Conservation (phyloP, 53 echinoderm and acorn worm species). For the Zoroaster sp. region DNA sequence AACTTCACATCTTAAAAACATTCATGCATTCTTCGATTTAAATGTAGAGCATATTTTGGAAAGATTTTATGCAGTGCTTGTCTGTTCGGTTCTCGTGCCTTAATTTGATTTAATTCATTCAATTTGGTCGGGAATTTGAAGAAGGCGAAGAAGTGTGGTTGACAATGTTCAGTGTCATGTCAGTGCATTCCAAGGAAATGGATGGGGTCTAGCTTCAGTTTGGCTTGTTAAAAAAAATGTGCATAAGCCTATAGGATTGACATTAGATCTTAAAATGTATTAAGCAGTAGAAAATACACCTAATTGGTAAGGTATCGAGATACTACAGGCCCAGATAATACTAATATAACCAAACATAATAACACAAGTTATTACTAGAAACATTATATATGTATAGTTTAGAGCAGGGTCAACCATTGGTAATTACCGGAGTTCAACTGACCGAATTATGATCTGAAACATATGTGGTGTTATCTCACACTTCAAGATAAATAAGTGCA, state of each 20-base stretch:
- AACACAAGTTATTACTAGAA: no score
- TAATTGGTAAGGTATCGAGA: no score
- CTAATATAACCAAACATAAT: no score
- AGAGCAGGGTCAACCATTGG: no score
- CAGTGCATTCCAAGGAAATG: neutral
- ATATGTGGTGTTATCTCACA: no score
- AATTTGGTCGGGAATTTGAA: constrained; percentile 31
- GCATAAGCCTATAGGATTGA: neutral
- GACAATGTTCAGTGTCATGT: neutral
- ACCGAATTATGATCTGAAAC: no score
- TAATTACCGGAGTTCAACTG: no score
- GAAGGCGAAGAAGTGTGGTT: constrained; percentile 11
- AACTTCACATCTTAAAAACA: neutral
- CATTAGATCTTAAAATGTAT: neutral
- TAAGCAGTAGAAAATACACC: no score
- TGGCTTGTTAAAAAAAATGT: neutral
- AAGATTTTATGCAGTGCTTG: neutral
- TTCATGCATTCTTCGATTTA: neutral
- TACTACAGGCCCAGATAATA: no score
- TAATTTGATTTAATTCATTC: neutral
- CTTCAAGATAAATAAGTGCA: no score
- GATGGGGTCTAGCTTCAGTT: neutral
- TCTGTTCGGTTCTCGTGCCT: neutral
- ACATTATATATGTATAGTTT: no score
- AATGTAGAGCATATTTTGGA: neutral